These are phyloP conservation scores for Motacilla tschutschensis DNA, from an alignment of 2,113 vertebrate species.

Conservation along the genomic window DNA sequence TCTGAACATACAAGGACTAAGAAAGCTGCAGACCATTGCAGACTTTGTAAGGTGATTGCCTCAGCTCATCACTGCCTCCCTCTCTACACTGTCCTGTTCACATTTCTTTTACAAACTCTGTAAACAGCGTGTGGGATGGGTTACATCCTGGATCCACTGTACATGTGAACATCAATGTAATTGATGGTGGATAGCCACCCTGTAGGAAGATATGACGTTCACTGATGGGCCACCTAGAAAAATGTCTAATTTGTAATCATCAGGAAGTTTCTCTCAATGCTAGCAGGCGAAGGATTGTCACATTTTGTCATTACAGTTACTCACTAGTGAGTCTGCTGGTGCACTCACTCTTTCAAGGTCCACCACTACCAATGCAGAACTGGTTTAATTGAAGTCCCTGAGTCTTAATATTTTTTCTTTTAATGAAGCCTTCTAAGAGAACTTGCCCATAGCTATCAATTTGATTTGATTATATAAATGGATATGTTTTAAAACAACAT, in stretches of 20 bases:
- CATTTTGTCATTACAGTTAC: not conserved
- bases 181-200: not conserved
- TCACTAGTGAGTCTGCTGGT: not conserved
- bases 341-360: not conserved
- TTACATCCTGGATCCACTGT: not conserved
- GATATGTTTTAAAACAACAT: not conserved
- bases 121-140: not conserved
- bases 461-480: not conserved
- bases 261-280: not conserved
- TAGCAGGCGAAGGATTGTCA: not conserved
- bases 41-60: not conserved
- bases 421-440: not conserved
- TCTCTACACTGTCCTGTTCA: not conserved
- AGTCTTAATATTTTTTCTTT: not conserved
- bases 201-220: fast-evolving
- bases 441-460: not conserved
- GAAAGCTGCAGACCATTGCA: not conserved
- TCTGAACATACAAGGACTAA: not conserved
- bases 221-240: not conserved
- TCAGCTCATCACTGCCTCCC: not conserved
- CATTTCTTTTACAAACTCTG: not conserved
- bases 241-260: not conserved
- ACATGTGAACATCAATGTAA: not conserved
- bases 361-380: not conserved
- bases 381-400: not conserved